Percentiles rank a stretch among this genome's conserved stretches.
phyloP scores from a whole-genome alignment of 2,113 vertebrate genomes.

The Rhizomys pruinosus region DNA sequence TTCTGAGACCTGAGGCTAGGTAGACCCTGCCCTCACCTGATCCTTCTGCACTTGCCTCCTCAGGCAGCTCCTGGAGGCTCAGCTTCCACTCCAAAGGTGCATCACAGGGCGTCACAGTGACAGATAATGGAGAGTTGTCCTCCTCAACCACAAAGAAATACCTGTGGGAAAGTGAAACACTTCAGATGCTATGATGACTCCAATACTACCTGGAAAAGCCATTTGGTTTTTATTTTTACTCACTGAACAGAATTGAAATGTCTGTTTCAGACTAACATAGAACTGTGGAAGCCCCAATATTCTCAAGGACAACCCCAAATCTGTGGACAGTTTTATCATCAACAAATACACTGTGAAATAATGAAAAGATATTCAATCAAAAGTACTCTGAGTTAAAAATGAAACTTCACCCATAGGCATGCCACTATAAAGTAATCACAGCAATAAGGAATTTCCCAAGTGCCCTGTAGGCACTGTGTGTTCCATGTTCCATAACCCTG shows the following conservation, averaged over 20 bases:
- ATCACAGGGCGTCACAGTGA: conserved; percentile 97
- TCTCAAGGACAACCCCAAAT: neutral
- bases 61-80: conserved; percentile 96
- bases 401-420: neutral
- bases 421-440: neutral
- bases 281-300: neutral
- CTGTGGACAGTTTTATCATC: neutral
- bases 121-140: conserved; percentile 97
- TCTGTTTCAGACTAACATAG: neutral
- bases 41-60: conserved; percentile 94
- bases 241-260: neutral
- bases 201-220: neutral
- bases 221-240: neutral
- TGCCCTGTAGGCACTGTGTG: accelerated
- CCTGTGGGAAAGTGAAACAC: conserved; percentile 82
- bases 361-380: neutral
- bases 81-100: conserved; percentile 98
- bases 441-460: neutral
- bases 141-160: conserved; percentile 99
- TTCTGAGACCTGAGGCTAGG: neutral
- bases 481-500: neutral
- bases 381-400: neutral
- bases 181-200: neutral
- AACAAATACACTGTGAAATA: neutral
- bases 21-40: conserved; percentile 89